These are phyloP conservation scores for Anthopleura sola DNA, from an alignment of 64 coral and sea anemone genomes.

Conservation along the genomic window DNA sequence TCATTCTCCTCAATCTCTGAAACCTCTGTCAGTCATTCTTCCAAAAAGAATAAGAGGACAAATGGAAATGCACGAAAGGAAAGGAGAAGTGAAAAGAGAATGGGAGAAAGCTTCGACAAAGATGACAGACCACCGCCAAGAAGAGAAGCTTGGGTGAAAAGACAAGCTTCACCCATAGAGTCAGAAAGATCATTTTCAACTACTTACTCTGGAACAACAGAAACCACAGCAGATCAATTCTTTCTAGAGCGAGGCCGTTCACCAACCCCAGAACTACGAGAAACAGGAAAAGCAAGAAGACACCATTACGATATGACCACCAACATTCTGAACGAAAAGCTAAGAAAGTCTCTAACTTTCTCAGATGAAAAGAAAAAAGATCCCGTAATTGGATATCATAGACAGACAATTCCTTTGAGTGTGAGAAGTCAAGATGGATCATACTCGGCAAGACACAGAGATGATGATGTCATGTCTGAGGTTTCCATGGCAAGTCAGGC, in stretches of 20 bases:
- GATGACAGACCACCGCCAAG: constrained; percentile 33
- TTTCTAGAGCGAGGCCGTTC: constrained; percentile 88
- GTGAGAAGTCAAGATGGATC: constrained; percentile 44
- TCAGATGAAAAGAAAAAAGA: constrained; percentile 41
- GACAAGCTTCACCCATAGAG: constrained; percentile 27
- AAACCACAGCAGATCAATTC: constrained; percentile 42
- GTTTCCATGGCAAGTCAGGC: constrained; percentile 73
- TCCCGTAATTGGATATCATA: constrained; percentile 3
- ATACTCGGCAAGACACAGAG: constrained; percentile 41
- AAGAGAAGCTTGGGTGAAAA: constrained; percentile 76
- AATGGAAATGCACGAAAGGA: constrained; percentile 2
- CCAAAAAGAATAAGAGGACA: constrained; percentile 5
- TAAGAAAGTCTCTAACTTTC: constrained; percentile 41
- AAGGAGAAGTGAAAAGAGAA: not conserved
- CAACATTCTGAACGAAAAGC: constrained; percentile 66
- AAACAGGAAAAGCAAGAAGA: constrained; percentile 57
- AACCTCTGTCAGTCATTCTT: constrained; percentile 10
- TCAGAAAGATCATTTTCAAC: constrained; percentile 36
- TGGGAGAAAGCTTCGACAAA: not conserved
- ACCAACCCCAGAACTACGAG: constrained; percentile 88
- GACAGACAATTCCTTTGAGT: constrained; percentile 25
- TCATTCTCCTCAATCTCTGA: not conserved
- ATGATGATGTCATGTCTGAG: constrained; percentile 87
- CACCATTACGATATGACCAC: constrained; percentile 95
- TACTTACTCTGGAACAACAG: constrained; percentile 27